Evolutionary conservation across 2,888 invertebrate genomes (phyloP).

Genomic region (Incurvaria masculella): DNA sequence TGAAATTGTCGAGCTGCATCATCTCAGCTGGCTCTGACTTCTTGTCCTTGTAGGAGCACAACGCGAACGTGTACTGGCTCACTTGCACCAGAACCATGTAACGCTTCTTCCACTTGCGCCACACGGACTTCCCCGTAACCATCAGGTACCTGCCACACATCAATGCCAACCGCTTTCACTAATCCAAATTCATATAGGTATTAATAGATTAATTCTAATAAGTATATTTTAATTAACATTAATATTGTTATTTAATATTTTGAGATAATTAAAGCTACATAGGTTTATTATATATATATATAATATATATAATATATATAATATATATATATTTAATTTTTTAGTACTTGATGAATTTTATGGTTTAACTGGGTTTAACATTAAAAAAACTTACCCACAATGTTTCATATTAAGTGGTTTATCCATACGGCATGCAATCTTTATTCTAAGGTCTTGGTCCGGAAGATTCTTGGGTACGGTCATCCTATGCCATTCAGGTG

Average conservation of each 20-base stretch:
- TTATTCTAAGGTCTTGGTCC: constrained; percentile 94
- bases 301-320: too few species aligned
- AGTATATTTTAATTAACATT: too few species aligned
- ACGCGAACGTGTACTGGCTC: constrained; percentile 99
- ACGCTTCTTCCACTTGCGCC: constrained; percentile 99
- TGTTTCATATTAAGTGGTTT: constrained; percentile 99
- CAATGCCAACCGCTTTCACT: too few species aligned
- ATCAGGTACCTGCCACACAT: constrained; percentile 77
- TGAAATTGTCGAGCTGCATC: constrained; percentile 99
- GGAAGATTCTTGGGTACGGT: constrained; percentile 90
- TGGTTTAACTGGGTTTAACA: too few species aligned
- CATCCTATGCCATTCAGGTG: constrained; percentile 99
- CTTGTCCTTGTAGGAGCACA: constrained; percentile 99
- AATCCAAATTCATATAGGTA: too few species aligned
- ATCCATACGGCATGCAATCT: constrained; percentile 97
- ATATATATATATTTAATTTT: too few species aligned
- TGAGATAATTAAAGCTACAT: too few species aligned
- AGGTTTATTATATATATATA: too few species aligned
- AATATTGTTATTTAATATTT: too few species aligned
- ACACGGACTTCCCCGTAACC: constrained; percentile 90
- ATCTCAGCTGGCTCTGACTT: constrained; percentile 99
- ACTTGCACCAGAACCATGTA: constrained; percentile 99
- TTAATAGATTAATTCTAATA: too few species aligned
- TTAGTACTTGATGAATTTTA: too few species aligned
- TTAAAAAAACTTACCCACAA: constrained; percentile 70